phyloP scores from a whole-genome alignment of 2,797 vertebrate species.

The Falco novaeseelandiae region DNA sequence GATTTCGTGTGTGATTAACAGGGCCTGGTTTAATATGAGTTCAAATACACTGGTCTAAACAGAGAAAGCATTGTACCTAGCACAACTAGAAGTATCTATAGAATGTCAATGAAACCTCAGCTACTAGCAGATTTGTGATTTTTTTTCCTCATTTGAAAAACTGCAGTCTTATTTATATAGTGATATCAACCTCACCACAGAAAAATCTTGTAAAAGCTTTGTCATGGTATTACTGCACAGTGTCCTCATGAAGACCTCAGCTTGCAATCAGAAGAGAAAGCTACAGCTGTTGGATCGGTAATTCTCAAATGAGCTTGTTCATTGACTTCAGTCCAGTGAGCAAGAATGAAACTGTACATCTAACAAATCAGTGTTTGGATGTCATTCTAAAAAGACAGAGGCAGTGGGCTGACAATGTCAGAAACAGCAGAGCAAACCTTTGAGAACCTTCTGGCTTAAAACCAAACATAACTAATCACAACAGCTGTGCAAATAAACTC shows the following conservation, averaged over 20 bases:
- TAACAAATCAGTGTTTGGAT: not conserved
- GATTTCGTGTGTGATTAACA: not conserved
- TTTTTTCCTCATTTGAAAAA: not conserved
- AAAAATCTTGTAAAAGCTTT: not conserved
- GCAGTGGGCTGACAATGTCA: not conserved
- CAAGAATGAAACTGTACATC: not conserved
- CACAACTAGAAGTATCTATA: not conserved
- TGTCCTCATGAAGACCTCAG: not conserved
- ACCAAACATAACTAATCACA: slow-evolving; percentile 11
- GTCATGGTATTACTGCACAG: not conserved
- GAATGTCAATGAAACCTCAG: rapidly evolving
- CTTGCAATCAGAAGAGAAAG: not conserved
- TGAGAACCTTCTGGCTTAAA: slow-evolving; percentile 16
- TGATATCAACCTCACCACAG: not conserved
- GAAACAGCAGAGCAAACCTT: not conserved
- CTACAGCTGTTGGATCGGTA: not conserved
- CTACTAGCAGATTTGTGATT: rapidly evolving
- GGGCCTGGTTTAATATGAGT: not conserved
- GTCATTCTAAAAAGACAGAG: not conserved
- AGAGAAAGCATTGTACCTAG: not conserved
- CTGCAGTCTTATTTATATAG: not conserved
- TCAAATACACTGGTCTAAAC: not conserved
- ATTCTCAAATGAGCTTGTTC: not conserved
- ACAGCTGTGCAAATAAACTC: slow-evolving; percentile 35
- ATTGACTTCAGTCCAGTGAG: not conserved